phyloP scores from a whole-genome alignment of 2,113 vertebrate species.

The Propithecus coquereli region DNA sequence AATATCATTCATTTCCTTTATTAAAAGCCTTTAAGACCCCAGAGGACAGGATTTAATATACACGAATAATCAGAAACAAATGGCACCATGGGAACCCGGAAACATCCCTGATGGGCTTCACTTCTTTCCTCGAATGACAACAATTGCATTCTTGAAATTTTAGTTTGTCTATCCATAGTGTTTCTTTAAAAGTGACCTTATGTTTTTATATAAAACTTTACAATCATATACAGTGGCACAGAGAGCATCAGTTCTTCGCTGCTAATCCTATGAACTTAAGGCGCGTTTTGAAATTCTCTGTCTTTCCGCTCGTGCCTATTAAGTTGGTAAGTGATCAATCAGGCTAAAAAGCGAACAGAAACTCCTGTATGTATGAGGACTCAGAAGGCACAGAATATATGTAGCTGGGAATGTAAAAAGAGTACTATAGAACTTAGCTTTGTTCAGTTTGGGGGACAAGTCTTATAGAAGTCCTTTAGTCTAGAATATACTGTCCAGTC shows the following conservation, averaged over 20 bases:
- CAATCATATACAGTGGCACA: neutral
- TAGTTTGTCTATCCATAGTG: neutral
- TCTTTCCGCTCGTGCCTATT: neutral
- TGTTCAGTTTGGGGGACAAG: neutral
- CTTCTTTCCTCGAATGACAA: neutral
- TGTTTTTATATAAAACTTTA: neutral
- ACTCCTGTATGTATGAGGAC: neutral
- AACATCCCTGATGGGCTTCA: neutral
- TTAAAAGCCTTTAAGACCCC: slow-evolving; percentile 7
- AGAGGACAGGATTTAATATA: neutral
- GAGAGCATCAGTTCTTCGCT: neutral
- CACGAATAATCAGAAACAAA: neutral
- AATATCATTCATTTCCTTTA: slow-evolving; percentile 13
- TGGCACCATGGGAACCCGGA: neutral
- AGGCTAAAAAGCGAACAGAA: neutral
- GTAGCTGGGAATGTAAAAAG: neutral
- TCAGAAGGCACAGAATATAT: neutral
- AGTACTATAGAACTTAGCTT: neutral
- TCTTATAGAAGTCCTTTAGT: neutral
- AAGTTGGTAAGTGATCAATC: neutral
- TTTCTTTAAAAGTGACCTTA: slow-evolving; percentile 6
- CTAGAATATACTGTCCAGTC: neutral
- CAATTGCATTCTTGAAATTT: slow-evolving; percentile 39
- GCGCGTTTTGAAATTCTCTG: neutral
- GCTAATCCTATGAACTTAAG: neutral